Conservation (phyloP, 2,888 invertebrate species). For the Caenorhabditis uteleia region DNA sequence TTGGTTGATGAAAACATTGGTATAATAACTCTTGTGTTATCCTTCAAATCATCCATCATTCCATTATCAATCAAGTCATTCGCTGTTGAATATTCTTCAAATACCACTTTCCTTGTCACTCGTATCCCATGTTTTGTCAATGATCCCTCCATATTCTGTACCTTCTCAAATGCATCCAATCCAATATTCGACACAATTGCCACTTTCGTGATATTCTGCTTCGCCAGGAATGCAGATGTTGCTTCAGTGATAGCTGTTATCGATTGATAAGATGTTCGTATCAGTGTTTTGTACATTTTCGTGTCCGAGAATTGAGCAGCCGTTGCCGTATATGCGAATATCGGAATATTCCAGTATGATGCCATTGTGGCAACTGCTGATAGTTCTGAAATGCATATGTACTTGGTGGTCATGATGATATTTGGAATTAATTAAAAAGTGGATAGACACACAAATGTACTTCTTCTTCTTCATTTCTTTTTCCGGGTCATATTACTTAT, state of each 20-base stretch:
- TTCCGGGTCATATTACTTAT: neutral
- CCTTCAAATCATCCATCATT: constrained; percentile 44
- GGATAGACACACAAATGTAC: neutral
- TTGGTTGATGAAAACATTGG: constrained; percentile 46
- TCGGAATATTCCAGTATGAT: constrained; percentile 51
- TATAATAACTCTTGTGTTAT: constrained; percentile 45
- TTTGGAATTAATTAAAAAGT: too few species aligned
- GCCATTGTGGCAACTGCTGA: constrained; percentile 55
- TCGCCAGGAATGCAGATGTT: constrained; percentile 40
- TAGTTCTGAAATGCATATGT: constrained; percentile 45
- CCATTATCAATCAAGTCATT: constrained; percentile 42
- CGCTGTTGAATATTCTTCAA: constrained; percentile 44
- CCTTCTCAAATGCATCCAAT: constrained; percentile 40
- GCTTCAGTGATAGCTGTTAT: constrained; percentile 38
- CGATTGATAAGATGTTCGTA: constrained; percentile 36
- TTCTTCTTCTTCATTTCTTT: neutral
- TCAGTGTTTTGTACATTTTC: constrained; percentile 51
- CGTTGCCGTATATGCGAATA: constrained; percentile 50
- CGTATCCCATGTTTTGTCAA: constrained; percentile 27
- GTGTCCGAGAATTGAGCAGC: constrained; percentile 58
- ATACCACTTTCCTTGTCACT: constrained; percentile 36
- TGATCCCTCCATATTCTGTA: constrained; percentile 43
- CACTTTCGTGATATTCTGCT: constrained; percentile 39
- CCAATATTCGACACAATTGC: constrained; percentile 52
- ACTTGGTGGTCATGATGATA: neutral